These are phyloP conservation scores for Python bivittatus DNA, from an alignment of 2,113 vertebrate species.

Conservation along the genomic window DNA sequence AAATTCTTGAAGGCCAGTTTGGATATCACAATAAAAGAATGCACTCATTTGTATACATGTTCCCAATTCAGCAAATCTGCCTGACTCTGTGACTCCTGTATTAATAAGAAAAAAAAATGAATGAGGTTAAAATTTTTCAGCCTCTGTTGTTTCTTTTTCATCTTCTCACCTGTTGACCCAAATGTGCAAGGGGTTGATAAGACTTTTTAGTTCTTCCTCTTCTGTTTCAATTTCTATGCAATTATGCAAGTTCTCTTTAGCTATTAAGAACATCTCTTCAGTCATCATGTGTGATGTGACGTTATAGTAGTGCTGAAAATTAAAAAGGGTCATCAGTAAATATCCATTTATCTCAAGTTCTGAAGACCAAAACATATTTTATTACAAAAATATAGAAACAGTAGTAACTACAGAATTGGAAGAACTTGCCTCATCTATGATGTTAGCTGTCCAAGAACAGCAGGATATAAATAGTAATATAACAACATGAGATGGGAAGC, in stretches of 20 bases:
- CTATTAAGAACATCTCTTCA: slow-evolving; percentile 78
- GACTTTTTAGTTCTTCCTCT: slow-evolving; percentile 61
- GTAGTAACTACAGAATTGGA: not conserved
- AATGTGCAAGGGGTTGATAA: slow-evolving; percentile 77
- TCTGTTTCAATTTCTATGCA: slow-evolving; percentile 69
- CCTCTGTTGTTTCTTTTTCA: not conserved
- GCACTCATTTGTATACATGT: not conserved
- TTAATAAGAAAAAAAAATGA: not conserved
- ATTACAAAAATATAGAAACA: not conserved
- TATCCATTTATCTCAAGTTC: slow-evolving; percentile 28
- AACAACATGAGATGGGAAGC: not conserved
- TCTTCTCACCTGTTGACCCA: slow-evolving; percentile 87
- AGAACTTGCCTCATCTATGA: not conserved
- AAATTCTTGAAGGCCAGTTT: not conserved
- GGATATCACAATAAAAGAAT: not conserved
- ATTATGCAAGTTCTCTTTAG: slow-evolving; percentile 81
- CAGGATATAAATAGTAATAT: not conserved
- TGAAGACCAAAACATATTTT: not conserved
- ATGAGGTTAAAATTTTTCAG: slow-evolving; percentile 29
- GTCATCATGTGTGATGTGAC: slow-evolving; percentile 78
- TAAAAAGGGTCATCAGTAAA: slow-evolving; percentile 26
- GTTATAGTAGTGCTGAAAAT: slow-evolving; percentile 82
- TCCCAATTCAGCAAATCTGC: not conserved
- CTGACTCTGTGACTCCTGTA: not conserved
- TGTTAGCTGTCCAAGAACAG: not conserved